Conservation (phyloP, 2,797 vertebrate species). For the Sardinella longiceps region DNA sequence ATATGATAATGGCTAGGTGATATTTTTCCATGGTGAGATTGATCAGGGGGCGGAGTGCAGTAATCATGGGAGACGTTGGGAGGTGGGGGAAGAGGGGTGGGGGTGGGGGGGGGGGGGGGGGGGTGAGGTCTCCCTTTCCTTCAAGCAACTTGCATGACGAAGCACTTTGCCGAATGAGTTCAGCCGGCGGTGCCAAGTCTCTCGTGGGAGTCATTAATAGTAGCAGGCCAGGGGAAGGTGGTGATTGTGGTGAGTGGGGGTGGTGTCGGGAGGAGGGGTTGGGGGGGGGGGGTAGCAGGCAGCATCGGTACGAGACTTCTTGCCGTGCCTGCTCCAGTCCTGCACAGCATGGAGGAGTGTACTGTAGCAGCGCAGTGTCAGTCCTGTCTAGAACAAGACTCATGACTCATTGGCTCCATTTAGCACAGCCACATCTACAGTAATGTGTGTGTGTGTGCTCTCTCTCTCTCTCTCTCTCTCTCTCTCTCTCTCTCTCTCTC, state of each 20-base stretch:
- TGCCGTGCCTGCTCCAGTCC: neutral
- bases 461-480: no score
- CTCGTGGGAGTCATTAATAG: slow-evolving; percentile 69
- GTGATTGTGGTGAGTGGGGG: no score
- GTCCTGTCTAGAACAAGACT: neutral
- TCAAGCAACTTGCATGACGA: slow-evolving; percentile 60
- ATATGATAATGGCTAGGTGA: neutral
- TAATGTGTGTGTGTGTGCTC: no score
- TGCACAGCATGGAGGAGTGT: neutral
- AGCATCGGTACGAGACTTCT: neutral
- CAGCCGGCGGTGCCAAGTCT: slow-evolving; percentile 54
- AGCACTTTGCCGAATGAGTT: slow-evolving; percentile 68
- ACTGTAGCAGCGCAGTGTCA: neutral
- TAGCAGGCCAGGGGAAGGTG: slow-evolving; percentile 51
- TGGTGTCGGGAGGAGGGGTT: slow-evolving; percentile 36
- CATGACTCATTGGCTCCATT: neutral
- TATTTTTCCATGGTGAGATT: slow-evolving; percentile 23
- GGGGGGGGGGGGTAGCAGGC: neutral
- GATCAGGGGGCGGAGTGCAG: slow-evolving; percentile 29
- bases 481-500: no score
- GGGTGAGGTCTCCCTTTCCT: slow-evolving; percentile 30
- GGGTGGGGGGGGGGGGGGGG: neutral
- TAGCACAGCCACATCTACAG: no score
- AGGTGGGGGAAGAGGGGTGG: neutral
- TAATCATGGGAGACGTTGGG: slow-evolving; percentile 46